These are phyloP conservation scores for Hymenochirus boettgeri DNA, from an alignment of 2,113 vertebrate genomes.

Conservation along the genomic window DNA sequence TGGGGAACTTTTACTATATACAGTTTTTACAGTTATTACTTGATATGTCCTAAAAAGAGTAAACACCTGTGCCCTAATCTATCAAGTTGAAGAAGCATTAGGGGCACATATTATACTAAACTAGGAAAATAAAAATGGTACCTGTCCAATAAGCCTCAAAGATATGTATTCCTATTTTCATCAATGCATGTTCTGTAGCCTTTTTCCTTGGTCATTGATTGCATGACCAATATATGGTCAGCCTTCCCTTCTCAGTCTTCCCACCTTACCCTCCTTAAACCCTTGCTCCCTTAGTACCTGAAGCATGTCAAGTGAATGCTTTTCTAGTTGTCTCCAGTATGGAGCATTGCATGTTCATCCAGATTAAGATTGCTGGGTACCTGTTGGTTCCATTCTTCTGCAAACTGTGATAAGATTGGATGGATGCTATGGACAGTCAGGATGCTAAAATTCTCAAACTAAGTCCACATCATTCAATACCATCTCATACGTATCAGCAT, in stretches of 20 bases:
- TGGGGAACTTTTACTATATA: too few relatives aligned
- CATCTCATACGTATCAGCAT: conserved; percentile 80
- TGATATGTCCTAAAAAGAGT: too few relatives aligned
- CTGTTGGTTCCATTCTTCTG: neutral
- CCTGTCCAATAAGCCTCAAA: neutral
- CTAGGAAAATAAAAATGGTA: neutral
- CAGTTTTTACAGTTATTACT: too few relatives aligned
- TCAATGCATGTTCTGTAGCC: conserved; percentile 12
- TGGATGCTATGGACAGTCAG: neutral
- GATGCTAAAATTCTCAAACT: conserved; percentile 37
- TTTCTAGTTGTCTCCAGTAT: too few relatives aligned
- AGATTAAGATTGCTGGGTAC: neutral
- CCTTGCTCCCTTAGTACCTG: conserved; percentile 6
- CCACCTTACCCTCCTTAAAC: neutral
- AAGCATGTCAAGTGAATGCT: conserved; percentile 34
- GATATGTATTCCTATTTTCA: neutral
- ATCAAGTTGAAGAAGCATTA: too few relatives aligned
- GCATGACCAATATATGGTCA: neutral
- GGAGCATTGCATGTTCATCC: conserved; percentile 1
- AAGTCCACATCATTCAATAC: conserved; percentile 64
- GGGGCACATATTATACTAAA: too few relatives aligned
- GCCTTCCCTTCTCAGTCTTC: neutral
- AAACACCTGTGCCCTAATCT: too few relatives aligned
- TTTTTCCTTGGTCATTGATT: conserved; percentile 3
- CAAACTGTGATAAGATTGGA: neutral